A percentile compares a stretch with the other conserved stretches of the same genome.
These are phyloP conservation scores for Nomada flava DNA, from an alignment of 2,888 invertebrate genomes.

Conservation along the genomic window DNA sequence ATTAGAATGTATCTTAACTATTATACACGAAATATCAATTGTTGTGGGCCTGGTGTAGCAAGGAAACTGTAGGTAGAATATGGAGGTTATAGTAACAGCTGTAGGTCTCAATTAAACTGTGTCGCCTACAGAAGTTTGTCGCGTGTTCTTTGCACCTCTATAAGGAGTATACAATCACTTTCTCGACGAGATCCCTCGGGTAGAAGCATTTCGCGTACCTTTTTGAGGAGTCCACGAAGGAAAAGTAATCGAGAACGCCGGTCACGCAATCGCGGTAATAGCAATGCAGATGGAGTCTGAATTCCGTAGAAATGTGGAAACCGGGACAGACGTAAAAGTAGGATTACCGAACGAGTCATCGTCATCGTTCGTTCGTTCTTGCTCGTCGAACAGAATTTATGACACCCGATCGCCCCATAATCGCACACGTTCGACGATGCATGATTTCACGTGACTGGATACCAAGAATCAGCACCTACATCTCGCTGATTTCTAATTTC, in stretches of 20 bases:
- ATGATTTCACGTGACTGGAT: slow-evolving; percentile 61
- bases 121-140: background rate
- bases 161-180: background rate
- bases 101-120: background rate
- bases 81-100: background rate
- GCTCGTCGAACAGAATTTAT: slow-evolving; percentile 55
- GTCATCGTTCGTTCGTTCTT: slow-evolving; percentile 45
- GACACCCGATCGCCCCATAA: slow-evolving; percentile 39
- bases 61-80: no score
- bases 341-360: slow-evolving; percentile 43
- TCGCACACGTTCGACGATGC: slow-evolving; percentile 35
- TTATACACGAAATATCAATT: no score
- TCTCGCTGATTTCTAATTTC: slow-evolving; percentile 68
- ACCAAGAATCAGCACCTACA: slow-evolving; percentile 59
- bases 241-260: background rate
- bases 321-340: slow-evolving; percentile 61
- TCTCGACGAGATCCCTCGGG: background rate
- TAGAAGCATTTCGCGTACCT: background rate
- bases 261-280: slow-evolving; percentile 22
- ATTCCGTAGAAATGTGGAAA: slow-evolving; percentile 53
- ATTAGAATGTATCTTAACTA: no score
- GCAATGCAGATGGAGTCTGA: slow-evolving; percentile 27
- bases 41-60: no score
- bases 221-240: slow-evolving; percentile 8
- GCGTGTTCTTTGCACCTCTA: background rate